Conservation (phyloP, 2,113 vertebrate genomes). For the Heptranchias perlo region DNA sequence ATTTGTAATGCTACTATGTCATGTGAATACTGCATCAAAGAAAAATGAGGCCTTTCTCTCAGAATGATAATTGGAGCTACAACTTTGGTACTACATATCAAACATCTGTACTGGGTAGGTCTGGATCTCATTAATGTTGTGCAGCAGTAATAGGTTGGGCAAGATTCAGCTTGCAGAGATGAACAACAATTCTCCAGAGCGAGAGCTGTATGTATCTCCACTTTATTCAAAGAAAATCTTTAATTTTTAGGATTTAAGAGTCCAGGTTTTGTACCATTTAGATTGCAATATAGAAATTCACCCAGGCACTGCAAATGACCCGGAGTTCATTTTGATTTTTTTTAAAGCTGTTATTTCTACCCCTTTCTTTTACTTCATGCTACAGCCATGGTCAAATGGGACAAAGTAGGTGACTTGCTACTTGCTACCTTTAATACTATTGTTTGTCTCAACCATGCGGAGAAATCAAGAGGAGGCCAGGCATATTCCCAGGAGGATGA, state of each 20-base stretch:
- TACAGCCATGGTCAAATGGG: background rate
- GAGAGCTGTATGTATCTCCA: background rate
- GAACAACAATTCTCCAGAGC: background rate
- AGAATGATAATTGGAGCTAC: background rate
- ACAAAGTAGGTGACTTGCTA: background rate
- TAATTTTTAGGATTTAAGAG: background rate
- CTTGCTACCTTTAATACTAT: background rate
- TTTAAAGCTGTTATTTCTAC: background rate
- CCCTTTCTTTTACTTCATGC: background rate
- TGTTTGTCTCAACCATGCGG: too few relatives aligned
- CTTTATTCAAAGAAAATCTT: background rate
- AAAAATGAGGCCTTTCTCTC: background rate
- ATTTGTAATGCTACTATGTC: background rate
- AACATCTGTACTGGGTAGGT: background rate
- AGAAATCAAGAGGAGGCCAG: too few relatives aligned
- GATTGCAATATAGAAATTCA: background rate
- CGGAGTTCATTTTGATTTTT: background rate
- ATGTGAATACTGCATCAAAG: conserved; percentile 3
- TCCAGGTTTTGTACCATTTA: background rate
- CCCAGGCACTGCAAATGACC: too few relatives aligned
- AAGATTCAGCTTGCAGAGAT: background rate
- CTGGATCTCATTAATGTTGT: conserved; percentile 3
- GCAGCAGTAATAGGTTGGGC: background rate
- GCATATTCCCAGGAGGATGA: too few relatives aligned
- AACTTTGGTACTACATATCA: background rate